phyloP scores from a whole-genome alignment of 2,888 invertebrate species.

The Drosophila antonietae region DNA sequence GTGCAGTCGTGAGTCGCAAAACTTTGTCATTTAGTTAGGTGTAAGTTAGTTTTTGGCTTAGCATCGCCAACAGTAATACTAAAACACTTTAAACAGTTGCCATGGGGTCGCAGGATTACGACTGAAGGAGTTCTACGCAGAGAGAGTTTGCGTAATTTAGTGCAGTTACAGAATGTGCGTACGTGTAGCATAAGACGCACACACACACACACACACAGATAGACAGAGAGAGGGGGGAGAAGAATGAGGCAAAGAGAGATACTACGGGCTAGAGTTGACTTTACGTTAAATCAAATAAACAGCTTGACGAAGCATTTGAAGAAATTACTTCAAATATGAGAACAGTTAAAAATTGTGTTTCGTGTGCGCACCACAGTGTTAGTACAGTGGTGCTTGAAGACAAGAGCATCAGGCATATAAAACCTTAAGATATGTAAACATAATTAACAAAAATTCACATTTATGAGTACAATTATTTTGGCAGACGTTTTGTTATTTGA shows the following conservation, averaged over 20 bases:
- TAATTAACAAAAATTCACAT: slow-evolving; percentile 4
- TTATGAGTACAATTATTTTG: slow-evolving; percentile 1
- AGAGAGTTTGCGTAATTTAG: slow-evolving; percentile 70
- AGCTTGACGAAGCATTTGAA: slow-evolving; percentile 27
- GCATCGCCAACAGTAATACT: slow-evolving; percentile 65
- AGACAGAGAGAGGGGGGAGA: slow-evolving; percentile 1
- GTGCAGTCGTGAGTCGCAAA: slow-evolving; percentile 47
- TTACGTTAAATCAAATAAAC: slow-evolving; percentile 57
- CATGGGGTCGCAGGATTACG: slow-evolving; percentile 8
- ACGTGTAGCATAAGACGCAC: slow-evolving; percentile 57
- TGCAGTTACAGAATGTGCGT: slow-evolving; percentile 76
- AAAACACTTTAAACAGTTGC: slow-evolving; percentile 77
- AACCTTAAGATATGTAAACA: slow-evolving; percentile 8
- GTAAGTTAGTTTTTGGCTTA: slow-evolving; percentile 80
- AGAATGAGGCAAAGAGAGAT: neutral
- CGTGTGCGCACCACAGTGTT: neutral
- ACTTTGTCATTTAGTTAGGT: slow-evolving; percentile 80
- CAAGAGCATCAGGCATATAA: neutral
- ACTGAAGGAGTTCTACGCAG: slow-evolving; percentile 8
- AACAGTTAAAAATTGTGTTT: slow-evolving; percentile 3
- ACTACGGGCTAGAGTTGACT: slow-evolving; percentile 29
- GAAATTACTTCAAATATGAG: slow-evolving; percentile 21
- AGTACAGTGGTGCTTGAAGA: neutral
- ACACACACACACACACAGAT: neutral
- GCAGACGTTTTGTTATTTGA: slow-evolving; percentile 1